Evolutionary conservation across 2,113 vertebrate species (phyloP), one percentile per base, ranked within the genome.

Genomic region (Gulo gulo): DNA sequence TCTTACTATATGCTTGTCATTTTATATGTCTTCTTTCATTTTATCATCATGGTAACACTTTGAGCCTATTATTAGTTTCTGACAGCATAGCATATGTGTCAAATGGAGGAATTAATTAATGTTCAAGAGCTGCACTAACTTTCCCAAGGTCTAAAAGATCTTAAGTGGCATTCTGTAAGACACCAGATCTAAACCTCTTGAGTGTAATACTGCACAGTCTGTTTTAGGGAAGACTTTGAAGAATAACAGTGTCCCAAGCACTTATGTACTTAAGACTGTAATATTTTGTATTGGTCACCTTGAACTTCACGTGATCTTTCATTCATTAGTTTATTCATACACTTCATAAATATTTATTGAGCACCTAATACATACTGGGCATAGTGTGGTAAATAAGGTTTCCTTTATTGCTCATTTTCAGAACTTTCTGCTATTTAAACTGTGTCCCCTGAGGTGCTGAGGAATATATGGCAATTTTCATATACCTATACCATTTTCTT

Each of bases 181-280:
- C 20, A 52, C 23, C 14, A 85, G 47, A 36, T 31, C 65, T 93
- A 34, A 78, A 9, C 12, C 73, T 29, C 80, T 69, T 76, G 83
- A 39, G 10, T 76, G 16, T 82, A 74, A 47, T 42, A 76, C 2
- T 63, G 4, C 14, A 83, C 71, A 95, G 10, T 42, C 4, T 90
- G 12, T 93, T 85, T 94, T 45, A 95, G 92, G 76, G 78, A 95
- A 76, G 21, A 81, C 63, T 91, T 92, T 81, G 57, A 95, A 81
- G 16, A 90, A 63, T 85, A 10, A 69, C 7, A 85, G 21, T 80
- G 11, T 65, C 36, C 50, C 39, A 79, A 96, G 20, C 11, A 84
- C 39, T 92, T 92, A 57, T 16, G 39, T 82, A 59, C 73, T 71
- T 69, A 47, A 45, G 14, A 63, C 10, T 7, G 31, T 69, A 31